Evolutionary conservation across 2,113 vertebrate genomes (phyloP), one percentile per base, ranked within the genome.

Genomic region (Sapajus apella): DNA sequence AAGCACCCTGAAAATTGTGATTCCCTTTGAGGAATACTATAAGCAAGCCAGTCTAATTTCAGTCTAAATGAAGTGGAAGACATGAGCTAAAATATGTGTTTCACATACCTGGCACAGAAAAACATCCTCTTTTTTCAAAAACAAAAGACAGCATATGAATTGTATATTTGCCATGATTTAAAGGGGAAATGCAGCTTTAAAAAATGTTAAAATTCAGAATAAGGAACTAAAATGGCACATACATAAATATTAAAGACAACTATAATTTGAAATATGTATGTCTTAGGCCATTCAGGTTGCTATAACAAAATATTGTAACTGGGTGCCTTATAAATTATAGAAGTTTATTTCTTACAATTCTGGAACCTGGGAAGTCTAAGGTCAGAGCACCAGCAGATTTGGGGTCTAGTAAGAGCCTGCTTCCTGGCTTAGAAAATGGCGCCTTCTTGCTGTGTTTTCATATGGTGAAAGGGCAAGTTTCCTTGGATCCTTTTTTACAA

Each of bases 1-100:
- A 8, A 94, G 61, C 40, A 80, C 20, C 21, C 55, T 92, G 52
- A 32, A 90, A 94, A 75, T 32, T 92, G 75, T 70, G 47, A 16
- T 43, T 84, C 32, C 40, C 70, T 72, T 37, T n/a, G 47, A 91
- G 25, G 9, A 79, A 76, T 70, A 83, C 52, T 21, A 82, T 27
- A 76, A 87, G 70, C 66, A 94, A 90, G 55, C 9, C 32, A 72
- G 75, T 87, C 14, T 94, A 83, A 75, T 95, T 95, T 95, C 10
- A 45, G 35, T 92, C 61, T 79, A 87, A 92, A 68, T 30, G 40
- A 90, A 77, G 76, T 94, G 47, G 70, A 94, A 56, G 21, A 45
- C 32, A 56, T 58, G n/a, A 92, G 75, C 76, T 97, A 93, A 90
- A 96, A 70, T 92, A 87, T 87, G 80, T 64, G 25, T 68, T 86